phyloP scores from a whole-genome alignment of 1,140 invertebrate species.

The Polypedilum vanderplanki region DNA sequence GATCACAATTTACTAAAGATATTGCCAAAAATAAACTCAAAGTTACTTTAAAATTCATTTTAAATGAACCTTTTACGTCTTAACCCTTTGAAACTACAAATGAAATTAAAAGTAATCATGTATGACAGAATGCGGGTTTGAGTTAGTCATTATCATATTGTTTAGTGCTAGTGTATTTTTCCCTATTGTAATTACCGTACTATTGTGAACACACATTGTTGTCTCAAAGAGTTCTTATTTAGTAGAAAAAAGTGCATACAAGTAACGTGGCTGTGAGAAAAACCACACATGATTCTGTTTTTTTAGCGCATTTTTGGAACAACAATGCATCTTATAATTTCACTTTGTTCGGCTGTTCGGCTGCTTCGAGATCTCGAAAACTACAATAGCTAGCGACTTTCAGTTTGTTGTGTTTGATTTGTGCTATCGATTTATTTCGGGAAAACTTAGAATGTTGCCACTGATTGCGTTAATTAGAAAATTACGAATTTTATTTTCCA shows the following conservation, averaged over 20 bases:
- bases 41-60: not conserved
- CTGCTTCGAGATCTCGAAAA: too few relatives aligned
- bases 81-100: conserved; percentile 2
- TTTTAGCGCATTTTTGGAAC: too few relatives aligned
- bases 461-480: too few relatives aligned
- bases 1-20: not conserved
- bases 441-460: too few relatives aligned
- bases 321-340: too few relatives aligned
- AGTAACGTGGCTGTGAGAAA: not conserved
- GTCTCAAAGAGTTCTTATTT: not conserved
- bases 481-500: too few relatives aligned
- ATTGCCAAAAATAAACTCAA: not conserved
- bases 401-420: too few relatives aligned
- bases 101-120: conserved; percentile 27
- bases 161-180: conserved; percentile 2
- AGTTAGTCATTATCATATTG: conserved; percentile 22
- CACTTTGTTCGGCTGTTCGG: too few relatives aligned
- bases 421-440: too few relatives aligned
- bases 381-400: too few relatives aligned
- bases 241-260: not conserved
- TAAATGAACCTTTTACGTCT: not conserved
- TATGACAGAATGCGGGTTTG: conserved; percentile 16
- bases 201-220: conserved; percentile 16
- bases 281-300: not conserved
- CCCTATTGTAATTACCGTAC: conserved; percentile 18